Evolutionary conservation across 1,140 invertebrate species (phyloP).

Genomic region (Carposina sasakii): DNA sequence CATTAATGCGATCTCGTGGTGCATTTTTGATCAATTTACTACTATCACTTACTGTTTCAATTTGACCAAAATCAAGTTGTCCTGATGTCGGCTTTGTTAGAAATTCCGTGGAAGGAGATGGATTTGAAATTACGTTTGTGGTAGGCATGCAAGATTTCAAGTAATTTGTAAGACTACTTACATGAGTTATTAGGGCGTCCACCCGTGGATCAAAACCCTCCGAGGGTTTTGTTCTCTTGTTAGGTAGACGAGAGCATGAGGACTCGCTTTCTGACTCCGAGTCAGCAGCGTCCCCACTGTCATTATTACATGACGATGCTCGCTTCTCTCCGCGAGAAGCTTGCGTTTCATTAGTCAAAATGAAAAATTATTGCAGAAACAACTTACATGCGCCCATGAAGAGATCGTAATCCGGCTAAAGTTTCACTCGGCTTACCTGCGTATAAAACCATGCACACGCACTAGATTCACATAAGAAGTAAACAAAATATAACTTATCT

Average conservation of each 20-base stretch:
- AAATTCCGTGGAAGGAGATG: neutral
- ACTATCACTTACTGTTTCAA: neutral
- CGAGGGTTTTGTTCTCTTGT: neutral
- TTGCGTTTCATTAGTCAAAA: too few species aligned
- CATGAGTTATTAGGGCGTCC: neutral
- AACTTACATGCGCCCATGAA: too few species aligned
- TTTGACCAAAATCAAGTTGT: conserved; percentile 4
- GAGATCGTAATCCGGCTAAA: too few species aligned
- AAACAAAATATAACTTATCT: too few species aligned
- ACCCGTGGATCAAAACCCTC: neutral
- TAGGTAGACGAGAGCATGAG: neutral
- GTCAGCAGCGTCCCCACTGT: neutral
- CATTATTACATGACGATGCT: neutral
- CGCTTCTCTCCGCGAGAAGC: neutral
- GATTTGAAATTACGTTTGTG: neutral
- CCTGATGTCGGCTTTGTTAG: neutral
- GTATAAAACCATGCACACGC: too few species aligned
- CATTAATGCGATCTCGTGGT: neutral
- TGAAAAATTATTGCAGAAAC: too few species aligned
- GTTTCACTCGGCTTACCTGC: too few species aligned
- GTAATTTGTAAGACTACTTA: conserved; percentile 5
- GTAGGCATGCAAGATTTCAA: neutral
- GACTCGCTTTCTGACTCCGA: conserved; percentile 1
- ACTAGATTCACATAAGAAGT: too few species aligned
- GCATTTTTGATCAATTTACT: neutral